A percentile compares a stretch with the other conserved stretches of the same genome.
Evolutionary conservation across 2,888 invertebrate genomes (phyloP).

Genomic region (Idaea biselata): DNA sequence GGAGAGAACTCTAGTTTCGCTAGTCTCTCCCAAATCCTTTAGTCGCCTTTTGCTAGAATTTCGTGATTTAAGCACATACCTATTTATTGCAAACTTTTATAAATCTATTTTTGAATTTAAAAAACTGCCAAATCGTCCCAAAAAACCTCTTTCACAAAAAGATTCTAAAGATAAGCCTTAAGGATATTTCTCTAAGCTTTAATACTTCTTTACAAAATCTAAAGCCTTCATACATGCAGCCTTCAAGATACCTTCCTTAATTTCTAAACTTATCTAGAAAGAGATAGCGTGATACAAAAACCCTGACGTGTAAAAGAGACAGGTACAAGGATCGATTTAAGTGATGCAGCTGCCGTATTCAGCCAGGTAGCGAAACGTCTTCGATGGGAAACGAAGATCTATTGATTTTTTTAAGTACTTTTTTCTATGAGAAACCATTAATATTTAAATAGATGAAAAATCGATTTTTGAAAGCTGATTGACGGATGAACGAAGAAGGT

Average conservation of each 20-base stretch:
- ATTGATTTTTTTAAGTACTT: conserved; percentile 49
- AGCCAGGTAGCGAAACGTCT: conserved; percentile 61
- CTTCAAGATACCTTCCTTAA: conserved; percentile 23
- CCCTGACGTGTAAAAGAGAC: conserved; percentile 40
- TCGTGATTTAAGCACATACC: not conserved
- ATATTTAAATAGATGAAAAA: conserved; percentile 21
- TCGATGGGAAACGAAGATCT: conserved; percentile 54
- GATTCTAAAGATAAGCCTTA: not conserved
- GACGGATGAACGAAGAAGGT: not conserved
- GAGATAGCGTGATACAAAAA: conserved; percentile 33
- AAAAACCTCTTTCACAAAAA: too few relatives aligned
- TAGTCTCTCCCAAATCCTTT: too few relatives aligned
- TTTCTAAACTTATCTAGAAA: conserved; percentile 48
- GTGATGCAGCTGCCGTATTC: conserved; percentile 63
- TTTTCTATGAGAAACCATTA: conserved; percentile 32
- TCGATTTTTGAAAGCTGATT: conserved; percentile 15
- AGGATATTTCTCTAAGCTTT: not conserved
- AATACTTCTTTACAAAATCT: not conserved
- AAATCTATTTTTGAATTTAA: not conserved
- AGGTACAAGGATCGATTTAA: conserved; percentile 59
- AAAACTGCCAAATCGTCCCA: not conserved
- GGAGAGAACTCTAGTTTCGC: too few relatives aligned
- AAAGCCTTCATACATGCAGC: conserved; percentile 10
- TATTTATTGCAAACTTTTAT: not conserved
- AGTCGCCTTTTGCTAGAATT: too few relatives aligned